Conservation (phyloP, 2,113 vertebrate genomes). For the Sceloporus tristichus region DNA sequence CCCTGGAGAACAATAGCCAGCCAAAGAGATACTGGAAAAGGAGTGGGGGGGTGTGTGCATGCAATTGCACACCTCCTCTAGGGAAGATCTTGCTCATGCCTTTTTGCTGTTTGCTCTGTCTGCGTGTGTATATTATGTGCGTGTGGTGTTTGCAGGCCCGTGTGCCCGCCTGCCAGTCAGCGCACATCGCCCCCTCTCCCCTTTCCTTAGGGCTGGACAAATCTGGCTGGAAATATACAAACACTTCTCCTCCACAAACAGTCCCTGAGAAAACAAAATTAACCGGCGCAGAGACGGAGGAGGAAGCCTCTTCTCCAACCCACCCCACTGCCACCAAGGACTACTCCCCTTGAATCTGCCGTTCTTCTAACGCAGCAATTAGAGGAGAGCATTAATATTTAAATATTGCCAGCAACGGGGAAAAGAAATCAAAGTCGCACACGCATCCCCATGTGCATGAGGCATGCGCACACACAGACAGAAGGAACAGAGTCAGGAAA, state of each 20-base stretch:
- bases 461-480: not conserved
- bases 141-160: too few species aligned
- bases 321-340: not conserved
- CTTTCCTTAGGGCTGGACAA: not conserved
- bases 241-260: constrained; percentile 50
- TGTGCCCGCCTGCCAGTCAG: not conserved
- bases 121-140: too few species aligned
- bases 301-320: not conserved
- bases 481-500: not conserved
- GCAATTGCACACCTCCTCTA: not conserved
- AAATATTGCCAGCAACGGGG: constrained; percentile 52
- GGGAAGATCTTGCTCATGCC: not conserved
- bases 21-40: not conserved
- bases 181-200: accelerated
- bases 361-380: constrained; percentile 59
- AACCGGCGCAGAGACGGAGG: not conserved
- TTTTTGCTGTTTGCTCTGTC: too few species aligned
- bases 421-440: constrained; percentile 51
- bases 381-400: constrained; percentile 65
- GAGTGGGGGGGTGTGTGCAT: not conserved
- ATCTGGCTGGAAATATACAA: constrained; percentile 38
- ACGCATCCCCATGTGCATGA: not conserved
- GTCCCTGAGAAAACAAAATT: constrained; percentile 48
- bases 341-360: constrained; percentile 38
- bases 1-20: constrained; percentile 7